A percentile compares a stretch with the other conserved stretches of the same genome.
These are phyloP conservation scores for Agapornis roseicollis DNA, from an alignment of 2,113 vertebrate species.

Conservation along the genomic window DNA sequence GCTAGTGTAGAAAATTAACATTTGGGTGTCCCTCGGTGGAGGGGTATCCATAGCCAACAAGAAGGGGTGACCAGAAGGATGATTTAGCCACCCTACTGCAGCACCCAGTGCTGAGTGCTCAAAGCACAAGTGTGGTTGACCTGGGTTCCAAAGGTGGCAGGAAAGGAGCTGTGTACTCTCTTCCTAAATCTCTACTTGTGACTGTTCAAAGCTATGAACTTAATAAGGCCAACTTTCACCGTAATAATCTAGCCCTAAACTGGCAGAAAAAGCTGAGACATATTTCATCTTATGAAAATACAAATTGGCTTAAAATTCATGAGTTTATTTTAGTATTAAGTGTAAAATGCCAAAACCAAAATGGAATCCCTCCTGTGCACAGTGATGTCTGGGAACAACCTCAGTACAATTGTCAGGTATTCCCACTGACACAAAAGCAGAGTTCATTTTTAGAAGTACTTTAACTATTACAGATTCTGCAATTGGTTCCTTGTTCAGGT, in stretches of 20 bases:
- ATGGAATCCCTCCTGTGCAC: not conserved
- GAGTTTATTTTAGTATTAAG: not conserved
- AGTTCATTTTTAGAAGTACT: conserved; percentile 2
- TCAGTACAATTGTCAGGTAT: not conserved
- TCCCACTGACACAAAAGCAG: conserved; percentile 27
- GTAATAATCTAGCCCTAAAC: not conserved
- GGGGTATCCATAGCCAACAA: fast-evolving
- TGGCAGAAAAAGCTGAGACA: not conserved
- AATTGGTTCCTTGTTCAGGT: conserved; percentile 12
- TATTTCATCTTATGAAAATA: not conserved
- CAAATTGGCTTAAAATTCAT: not conserved
- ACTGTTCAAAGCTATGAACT: not conserved
- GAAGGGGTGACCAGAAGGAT: not conserved
- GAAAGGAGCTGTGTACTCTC: not conserved
- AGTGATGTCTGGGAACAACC: not conserved
- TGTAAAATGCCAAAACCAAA: not conserved
- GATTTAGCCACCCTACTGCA: not conserved
- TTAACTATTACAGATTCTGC: not conserved
- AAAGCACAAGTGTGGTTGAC: fast-evolving
- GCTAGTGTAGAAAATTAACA: not conserved
- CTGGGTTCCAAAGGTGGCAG: not conserved
- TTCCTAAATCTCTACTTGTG: not conserved
- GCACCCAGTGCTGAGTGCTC: not conserved
- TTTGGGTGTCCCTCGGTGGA: not conserved
- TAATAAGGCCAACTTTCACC: not conserved